Conservation (phyloP, 2,888 invertebrate genomes). For the Gymnocheta viridis region DNA sequence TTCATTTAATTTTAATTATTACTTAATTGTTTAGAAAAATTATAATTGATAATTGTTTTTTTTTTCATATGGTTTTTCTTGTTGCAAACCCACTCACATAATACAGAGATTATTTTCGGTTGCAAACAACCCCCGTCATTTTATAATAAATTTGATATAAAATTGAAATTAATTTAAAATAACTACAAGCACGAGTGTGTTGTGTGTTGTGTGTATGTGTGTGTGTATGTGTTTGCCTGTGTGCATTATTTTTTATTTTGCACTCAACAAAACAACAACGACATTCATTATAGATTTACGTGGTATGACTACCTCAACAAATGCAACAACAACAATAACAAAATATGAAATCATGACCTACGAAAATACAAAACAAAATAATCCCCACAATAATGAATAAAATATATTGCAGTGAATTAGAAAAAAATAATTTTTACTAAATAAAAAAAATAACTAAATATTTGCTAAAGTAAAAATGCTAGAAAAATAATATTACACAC, state of each 20-base stretch:
- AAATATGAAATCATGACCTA: conserved; percentile 64
- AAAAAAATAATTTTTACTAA: conserved; percentile 24
- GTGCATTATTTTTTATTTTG: not conserved
- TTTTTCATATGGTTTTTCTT: too few species aligned
- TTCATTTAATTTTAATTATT: conserved; percentile 16
- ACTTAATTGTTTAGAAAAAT: conserved; percentile 40
- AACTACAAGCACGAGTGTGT: not conserved
- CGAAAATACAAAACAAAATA: conserved; percentile 55
- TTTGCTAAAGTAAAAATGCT: conserved; percentile 11
- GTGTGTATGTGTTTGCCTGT: not conserved
- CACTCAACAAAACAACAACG: not conserved
- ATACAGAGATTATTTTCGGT: conserved; percentile 23
- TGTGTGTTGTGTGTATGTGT: not conserved
- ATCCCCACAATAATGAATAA: conserved; percentile 19
- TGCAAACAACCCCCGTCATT: conserved; percentile 52
- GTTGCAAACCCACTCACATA: conserved; percentile 26
- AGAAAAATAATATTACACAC: not conserved
- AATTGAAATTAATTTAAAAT: conserved; percentile 22
- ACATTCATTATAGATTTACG: conserved; percentile 40
- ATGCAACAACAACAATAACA: not conserved
- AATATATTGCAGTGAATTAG: conserved; percentile 39
- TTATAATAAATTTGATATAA: conserved; percentile 29
- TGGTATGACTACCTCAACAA: conserved; percentile 59
- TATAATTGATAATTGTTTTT: conserved; percentile 3
- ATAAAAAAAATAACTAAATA: conserved; percentile 46